These are phyloP conservation scores for Mythimna loreyi DNA, from an alignment of 2,888 invertebrate genomes.

Conservation along the genomic window DNA sequence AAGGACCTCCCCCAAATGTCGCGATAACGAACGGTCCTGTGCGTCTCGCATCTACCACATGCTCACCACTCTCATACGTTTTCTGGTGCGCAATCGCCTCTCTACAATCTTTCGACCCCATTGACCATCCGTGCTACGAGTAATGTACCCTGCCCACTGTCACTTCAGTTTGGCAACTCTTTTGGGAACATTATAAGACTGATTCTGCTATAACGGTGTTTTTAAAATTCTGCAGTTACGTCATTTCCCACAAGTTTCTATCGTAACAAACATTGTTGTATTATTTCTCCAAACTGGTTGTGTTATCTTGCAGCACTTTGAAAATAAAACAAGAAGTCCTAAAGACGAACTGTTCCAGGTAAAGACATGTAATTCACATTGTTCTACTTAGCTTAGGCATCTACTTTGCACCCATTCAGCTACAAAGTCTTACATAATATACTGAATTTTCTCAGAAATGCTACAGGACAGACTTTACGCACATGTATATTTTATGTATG, in stretches of 20 bases:
- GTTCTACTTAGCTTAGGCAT: slow-evolving; percentile 16
- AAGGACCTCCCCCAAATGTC: no score
- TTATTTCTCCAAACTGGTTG: background rate
- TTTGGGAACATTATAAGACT: no score
- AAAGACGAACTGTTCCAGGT: slow-evolving; percentile 10
- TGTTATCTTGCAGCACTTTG: slow-evolving; percentile 6
- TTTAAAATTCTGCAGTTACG: no score
- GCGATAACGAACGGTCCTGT: no score
- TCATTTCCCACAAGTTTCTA: background rate
- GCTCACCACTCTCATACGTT: no score
- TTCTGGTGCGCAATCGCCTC: no score
- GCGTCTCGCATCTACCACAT: no score
- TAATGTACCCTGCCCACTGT: no score
- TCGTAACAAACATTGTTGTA: slow-evolving; percentile 7
- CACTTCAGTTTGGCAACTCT: no score
- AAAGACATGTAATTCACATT: slow-evolving; percentile 39
- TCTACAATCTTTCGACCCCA: no score
- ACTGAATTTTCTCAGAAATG: slow-evolving; percentile 43
- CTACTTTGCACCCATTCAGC: slow-evolving; percentile 16
- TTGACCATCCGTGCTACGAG: no score
- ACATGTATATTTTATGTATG: background rate
- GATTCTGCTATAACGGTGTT: no score
- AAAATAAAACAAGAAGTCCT: slow-evolving; percentile 23
- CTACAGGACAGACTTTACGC: background rate
- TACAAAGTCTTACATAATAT: slow-evolving; percentile 36